Percentiles rank a stretch among this genome's conserved stretches.
Evolutionary conservation across 35 echinoderm and acorn worm species (phyloP).

Genomic region (Apostichopus californicus): DNA sequence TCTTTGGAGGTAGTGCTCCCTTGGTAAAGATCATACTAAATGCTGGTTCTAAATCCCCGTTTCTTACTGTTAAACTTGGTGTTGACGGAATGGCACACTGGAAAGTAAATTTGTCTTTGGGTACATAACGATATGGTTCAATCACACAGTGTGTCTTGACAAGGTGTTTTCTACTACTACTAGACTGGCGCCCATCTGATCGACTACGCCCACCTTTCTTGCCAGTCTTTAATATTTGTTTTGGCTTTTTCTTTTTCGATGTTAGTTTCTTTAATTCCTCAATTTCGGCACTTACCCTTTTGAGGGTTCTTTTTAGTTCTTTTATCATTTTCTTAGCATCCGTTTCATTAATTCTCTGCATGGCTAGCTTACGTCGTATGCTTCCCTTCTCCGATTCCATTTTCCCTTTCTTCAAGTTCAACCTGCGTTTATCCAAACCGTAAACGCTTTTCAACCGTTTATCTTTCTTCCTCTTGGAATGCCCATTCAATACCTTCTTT

Average conservation of each 20-base stretch:
- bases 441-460: slow-evolving; percentile 16
- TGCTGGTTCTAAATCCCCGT: slow-evolving; percentile 63
- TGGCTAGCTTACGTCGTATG: slow-evolving; percentile 16
- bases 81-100: slow-evolving; percentile 7
- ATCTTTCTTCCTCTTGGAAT: slow-evolving; percentile 31
- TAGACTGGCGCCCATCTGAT: background rate
- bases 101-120: slow-evolving; percentile 42
- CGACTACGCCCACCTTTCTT: background rate
- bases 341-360: slow-evolving; percentile 13
- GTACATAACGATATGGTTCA: slow-evolving; percentile 22
- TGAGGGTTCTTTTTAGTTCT: slow-evolving; percentile 48
- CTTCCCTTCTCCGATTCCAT: background rate
- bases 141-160: background rate
- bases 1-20: slow-evolving; percentile 44
- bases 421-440: slow-evolving; percentile 14
- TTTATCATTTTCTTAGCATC: slow-evolving; percentile 55
- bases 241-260: slow-evolving; percentile 2
- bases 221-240: slow-evolving; percentile 18
- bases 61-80: slow-evolving; percentile 53
- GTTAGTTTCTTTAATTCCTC: slow-evolving; percentile 48
- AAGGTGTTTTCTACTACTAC: background rate
- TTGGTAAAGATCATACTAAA: slow-evolving; percentile 50
- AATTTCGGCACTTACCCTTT: slow-evolving; percentile 54
- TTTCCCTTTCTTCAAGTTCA: slow-evolving; percentile 2
- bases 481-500: slow-evolving; percentile 39